Evolutionary conservation across 2,888 invertebrate species (phyloP), one percentile per base, ranked within the genome.

Genomic region (Polia nebulosa): DNA sequence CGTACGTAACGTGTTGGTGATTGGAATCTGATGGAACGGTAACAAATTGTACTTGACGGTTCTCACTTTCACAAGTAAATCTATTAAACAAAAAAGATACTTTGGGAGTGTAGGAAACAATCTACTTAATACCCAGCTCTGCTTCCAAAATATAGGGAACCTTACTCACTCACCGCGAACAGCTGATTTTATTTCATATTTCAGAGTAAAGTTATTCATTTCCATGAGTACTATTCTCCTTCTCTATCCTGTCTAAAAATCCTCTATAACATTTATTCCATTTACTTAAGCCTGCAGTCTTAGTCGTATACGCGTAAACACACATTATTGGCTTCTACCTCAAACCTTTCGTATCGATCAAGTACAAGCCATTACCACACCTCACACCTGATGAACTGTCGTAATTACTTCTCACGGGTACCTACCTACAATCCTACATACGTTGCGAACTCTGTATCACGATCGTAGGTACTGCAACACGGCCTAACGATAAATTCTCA

Each of bases 381-480:
- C 60, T 66, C 47, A 32, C 62, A 78, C 62, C 61, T 55, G 58
- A 76, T 60, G 41, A 60, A 56, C 60, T 78, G 57, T 60, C 32
- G 69, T 77, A 77, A 81, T 80, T 72, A 32, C 62, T 77, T 81
- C 68, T 63, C 74, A 72, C 62, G 56, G 47, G 57, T 62, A 59
- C 25, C 32, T 20, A 29, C 29, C 32, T 47, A 34, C 47, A 13
- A 20, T 25, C n/a, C 6, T 34, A 52, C 20, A 36, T 51, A 20
- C 2, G 8, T 22, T 27, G 45, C 32, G 36, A 61, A 67, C 59
- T 72, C 67, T 57, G 47, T 58, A 53, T 52, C 52, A 55, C 68
- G 60, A 53, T 20, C 63, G 49, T n/a, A n/a, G n/a, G n/a, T 41
- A 51, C 64, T 45, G 73, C 69, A 77, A 61, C 36, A 51, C 63